These are phyloP conservation scores for Trachythela sp. DNA, from an alignment of 64 coral and sea anemone genomes.

Conservation along the genomic window DNA sequence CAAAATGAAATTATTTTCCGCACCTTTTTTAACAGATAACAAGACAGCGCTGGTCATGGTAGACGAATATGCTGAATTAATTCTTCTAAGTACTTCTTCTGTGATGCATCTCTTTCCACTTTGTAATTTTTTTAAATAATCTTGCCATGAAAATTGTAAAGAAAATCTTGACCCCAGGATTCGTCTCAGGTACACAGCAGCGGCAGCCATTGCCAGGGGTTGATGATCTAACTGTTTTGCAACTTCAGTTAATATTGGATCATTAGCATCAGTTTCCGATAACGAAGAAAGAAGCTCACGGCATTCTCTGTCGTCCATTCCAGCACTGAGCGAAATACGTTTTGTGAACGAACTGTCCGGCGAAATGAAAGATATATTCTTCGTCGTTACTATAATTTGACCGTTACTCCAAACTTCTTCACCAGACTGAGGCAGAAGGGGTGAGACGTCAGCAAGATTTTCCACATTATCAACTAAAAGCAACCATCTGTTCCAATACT, in stretches of 20 bases:
- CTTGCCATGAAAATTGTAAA: not conserved
- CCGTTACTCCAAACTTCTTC: constrained; percentile 16
- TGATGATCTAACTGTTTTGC: not conserved
- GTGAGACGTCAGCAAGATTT: not conserved
- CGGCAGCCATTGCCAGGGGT: not conserved
- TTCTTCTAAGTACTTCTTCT: not conserved
- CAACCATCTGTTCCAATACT: not conserved
- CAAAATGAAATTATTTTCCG: not conserved
- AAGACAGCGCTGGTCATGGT: not conserved
- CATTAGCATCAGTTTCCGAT: not conserved
- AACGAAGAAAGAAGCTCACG: not conserved
- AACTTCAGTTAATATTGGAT: not conserved
- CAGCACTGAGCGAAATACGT: not conserved
- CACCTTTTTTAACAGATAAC: not conserved
- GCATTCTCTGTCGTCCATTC: not conserved
- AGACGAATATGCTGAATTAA: not conserved
- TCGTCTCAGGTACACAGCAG: not conserved
- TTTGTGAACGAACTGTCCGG: not conserved
- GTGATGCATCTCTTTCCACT: not conserved
- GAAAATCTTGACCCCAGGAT: not conserved
- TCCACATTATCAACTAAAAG: constrained; percentile 1
- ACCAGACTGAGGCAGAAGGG: constrained; percentile 12
- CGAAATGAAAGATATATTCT: constrained; percentile 21
- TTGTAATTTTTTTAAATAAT: not conserved
- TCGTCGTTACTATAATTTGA: constrained; percentile 40